These are phyloP conservation scores for Oreohelix idahoensis DNA, from an alignment of 1,140 invertebrate genomes.

Conservation along the genomic window DNA sequence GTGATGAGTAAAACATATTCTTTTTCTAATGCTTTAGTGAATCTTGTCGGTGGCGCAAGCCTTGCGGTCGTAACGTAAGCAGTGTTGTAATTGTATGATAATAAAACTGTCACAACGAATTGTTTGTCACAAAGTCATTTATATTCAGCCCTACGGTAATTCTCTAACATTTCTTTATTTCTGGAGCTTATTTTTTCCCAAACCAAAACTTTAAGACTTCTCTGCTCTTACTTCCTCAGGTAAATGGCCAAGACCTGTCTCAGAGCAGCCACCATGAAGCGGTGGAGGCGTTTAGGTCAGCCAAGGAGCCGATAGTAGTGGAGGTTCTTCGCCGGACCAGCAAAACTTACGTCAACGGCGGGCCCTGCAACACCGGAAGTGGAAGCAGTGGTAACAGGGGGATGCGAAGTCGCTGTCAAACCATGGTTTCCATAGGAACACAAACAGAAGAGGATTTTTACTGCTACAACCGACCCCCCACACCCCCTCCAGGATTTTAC, in stretches of 20 bases:
- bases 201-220: too few relatives aligned
- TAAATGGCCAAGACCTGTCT: slow-evolving; percentile 83
- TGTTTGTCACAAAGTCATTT: too few relatives aligned
- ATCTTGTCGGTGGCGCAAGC: too few relatives aligned
- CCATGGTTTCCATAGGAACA: slow-evolving; percentile 69
- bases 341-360: slow-evolving; percentile 22
- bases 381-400: slow-evolving; percentile 32
- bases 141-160: too few relatives aligned
- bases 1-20: too few relatives aligned
- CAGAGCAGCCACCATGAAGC: slow-evolving; percentile 80
- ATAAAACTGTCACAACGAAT: too few relatives aligned
- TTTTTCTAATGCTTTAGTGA: too few relatives aligned
- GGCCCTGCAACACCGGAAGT: not conserved
- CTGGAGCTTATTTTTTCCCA: too few relatives aligned
- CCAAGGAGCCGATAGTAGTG: slow-evolving; percentile 82
- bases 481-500: slow-evolving; percentile 64
- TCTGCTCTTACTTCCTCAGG: slow-evolving; percentile 71
- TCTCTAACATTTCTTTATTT: too few relatives aligned
- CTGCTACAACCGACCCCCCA: slow-evolving; percentile 64
- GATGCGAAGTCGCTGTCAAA: slow-evolving; percentile 61
- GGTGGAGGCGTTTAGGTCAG: slow-evolving; percentile 80
- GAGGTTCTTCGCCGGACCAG: slow-evolving; percentile 78
- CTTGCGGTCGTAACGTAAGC: too few relatives aligned
- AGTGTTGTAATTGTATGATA: too few relatives aligned
- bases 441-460: slow-evolving; percentile 72